Conservation (phyloP, 2,888 invertebrate genomes). For the Aporophyla lueneburgensis region DNA sequence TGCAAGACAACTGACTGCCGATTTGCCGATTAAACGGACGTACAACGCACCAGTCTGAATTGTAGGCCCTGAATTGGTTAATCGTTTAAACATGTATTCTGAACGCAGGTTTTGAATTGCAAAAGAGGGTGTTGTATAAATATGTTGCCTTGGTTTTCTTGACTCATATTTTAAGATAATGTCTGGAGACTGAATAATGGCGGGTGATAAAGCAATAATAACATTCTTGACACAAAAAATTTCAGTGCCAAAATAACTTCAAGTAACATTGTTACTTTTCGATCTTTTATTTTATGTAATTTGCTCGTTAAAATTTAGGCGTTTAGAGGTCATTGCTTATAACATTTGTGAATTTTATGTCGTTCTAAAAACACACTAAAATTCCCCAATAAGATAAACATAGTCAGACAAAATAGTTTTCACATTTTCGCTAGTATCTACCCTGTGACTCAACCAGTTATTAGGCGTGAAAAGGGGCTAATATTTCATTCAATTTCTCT, state of each 20-base stretch:
- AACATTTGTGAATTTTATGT: constrained; percentile 7
- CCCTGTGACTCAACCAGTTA: constrained; percentile 40
- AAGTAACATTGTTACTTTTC: background rate
- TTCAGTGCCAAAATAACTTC: background rate
- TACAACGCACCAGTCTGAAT: constrained; percentile 24
- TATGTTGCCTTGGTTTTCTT: background rate
- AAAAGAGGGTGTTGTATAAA: constrained; percentile 26
- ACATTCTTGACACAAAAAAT: background rate
- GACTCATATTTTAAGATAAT: constrained; percentile 12
- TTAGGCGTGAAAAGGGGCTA: constrained; percentile 22
- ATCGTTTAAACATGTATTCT: constrained; percentile 51
- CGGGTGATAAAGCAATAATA: background rate
- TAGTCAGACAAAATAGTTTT: constrained; percentile 22
- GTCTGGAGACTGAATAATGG: constrained; percentile 15
- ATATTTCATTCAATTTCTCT: constrained; percentile 38
- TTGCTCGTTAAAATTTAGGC: background rate
- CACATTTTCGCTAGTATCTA: constrained; percentile 10
- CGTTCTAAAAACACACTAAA: constrained; percentile 12
- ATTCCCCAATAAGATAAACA: background rate
- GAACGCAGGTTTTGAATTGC: constrained; percentile 44
- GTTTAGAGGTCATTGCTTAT: background rate
- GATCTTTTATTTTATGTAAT: constrained; percentile 6
- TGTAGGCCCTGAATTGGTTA: constrained; percentile 36
- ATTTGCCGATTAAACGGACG: constrained; percentile 44
- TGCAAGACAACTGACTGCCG: constrained; percentile 58